These are phyloP conservation scores for Psilopogon haemacephalus DNA, from an alignment of 2,113 vertebrate genomes.

Conservation along the genomic window DNA sequence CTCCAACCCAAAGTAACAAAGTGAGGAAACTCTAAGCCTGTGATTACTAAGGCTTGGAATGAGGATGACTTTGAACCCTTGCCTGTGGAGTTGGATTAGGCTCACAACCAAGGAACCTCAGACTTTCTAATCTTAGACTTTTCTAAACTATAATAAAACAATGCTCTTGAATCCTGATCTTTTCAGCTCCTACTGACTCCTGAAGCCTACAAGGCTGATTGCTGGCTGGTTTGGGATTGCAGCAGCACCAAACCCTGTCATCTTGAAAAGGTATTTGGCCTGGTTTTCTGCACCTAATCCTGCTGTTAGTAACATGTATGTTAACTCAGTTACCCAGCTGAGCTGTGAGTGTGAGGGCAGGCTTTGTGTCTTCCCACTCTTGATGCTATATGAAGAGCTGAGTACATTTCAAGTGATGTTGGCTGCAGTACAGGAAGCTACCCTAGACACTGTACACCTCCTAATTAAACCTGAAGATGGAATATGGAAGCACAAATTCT, in stretches of 20 bases:
- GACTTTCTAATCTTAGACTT: not conserved
- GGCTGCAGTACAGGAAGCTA: not conserved
- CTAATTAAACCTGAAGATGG: not conserved
- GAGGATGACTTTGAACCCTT: not conserved
- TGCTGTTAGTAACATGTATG: not conserved
- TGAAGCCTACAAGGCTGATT: constrained; percentile 24
- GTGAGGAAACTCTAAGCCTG: not conserved
- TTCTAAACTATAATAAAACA: not conserved
- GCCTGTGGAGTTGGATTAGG: not conserved
- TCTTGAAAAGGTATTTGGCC: not conserved
- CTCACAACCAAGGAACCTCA: not conserved
- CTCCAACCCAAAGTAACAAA: not conserved
- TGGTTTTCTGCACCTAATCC: not conserved
- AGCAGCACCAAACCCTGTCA: not conserved
- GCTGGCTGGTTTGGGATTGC: constrained; percentile 7
- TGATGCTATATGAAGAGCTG: not conserved
- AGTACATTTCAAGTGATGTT: not conserved
- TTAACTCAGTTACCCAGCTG: not conserved
- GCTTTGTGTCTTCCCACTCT: not conserved
- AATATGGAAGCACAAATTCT: not conserved
- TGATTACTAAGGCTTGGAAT: not conserved
- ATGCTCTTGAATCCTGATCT: constrained; percentile 23
- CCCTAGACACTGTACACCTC: not conserved
- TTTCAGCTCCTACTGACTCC: constrained; percentile 24
- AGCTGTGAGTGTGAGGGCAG: not conserved